Evolutionary conservation across 2,113 vertebrate genomes (phyloP).

Genomic region (Silurus glanis): DNA sequence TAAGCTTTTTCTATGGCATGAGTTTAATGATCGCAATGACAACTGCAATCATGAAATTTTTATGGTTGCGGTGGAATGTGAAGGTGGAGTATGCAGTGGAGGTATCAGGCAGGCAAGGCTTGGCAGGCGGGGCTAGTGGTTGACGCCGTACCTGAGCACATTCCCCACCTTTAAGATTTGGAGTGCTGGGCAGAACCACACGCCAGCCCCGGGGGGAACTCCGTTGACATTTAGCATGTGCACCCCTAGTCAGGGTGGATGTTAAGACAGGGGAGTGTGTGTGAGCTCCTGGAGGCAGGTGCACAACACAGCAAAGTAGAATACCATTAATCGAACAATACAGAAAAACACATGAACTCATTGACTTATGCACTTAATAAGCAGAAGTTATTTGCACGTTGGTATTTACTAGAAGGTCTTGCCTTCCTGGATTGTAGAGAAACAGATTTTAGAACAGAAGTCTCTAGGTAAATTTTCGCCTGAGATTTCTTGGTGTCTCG

Average conservation of each 20-base stretch:
- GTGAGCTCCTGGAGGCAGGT: constrained; percentile 49
- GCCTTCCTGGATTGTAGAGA: not conserved
- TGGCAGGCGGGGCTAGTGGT: constrained; percentile 49
- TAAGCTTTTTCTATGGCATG: not conserved
- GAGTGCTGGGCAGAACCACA: constrained; percentile 56
- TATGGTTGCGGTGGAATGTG: not conserved
- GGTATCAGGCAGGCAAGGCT: constrained; percentile 22
- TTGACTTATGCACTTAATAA: not conserved
- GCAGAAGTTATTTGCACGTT: not conserved
- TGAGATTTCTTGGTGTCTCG: not conserved
- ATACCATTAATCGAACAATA: constrained; percentile 29
- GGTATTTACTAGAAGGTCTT: not conserved
- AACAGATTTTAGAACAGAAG: not conserved
- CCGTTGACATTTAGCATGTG: constrained; percentile 53
- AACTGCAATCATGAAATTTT: not conserved
- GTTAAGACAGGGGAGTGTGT: constrained; percentile 55
- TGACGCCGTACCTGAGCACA: constrained; percentile 53
- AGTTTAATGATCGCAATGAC: not conserved
- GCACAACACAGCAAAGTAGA: constrained; percentile 44
- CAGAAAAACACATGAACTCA: constrained; percentile 6
- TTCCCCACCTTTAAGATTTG: constrained; percentile 61
- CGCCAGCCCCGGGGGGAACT: constrained; percentile 55
- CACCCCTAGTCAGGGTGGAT: constrained; percentile 57
- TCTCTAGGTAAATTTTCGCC: no score
- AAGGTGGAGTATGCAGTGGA: constrained; percentile 44